phyloP scores from a whole-genome alignment of 2,797 vertebrate species.

The Gymnodraco acuticeps region DNA sequence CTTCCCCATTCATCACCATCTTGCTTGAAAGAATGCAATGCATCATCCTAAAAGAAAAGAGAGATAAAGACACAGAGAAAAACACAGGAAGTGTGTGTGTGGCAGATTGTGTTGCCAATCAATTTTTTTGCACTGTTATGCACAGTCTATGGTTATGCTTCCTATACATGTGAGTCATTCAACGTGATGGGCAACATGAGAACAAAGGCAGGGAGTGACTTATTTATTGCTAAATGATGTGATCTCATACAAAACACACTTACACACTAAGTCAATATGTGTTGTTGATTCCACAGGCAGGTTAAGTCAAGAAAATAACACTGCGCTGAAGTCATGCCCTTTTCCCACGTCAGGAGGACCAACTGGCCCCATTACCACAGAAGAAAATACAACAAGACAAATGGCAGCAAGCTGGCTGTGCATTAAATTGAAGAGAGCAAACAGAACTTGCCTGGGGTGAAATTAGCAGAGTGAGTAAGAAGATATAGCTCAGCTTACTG shows the following conservation, averaged over 20 bases:
- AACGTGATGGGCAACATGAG: constrained; percentile 25
- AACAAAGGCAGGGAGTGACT: constrained; percentile 24
- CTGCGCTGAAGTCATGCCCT: constrained; percentile 66
- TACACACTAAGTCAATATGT: constrained; percentile 42
- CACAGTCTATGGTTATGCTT: background rate
- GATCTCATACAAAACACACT: constrained; percentile 59
- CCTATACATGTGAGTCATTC: constrained; percentile 32
- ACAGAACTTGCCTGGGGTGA: constrained; percentile 56
- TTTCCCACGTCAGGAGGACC: constrained; percentile 47
- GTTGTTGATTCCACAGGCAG: constrained; percentile 64
- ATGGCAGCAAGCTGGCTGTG: constrained; percentile 65
- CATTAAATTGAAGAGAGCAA: constrained; percentile 60
- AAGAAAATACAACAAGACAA: constrained; percentile 75
- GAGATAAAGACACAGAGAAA: background rate
- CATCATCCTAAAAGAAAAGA: constrained; percentile 40
- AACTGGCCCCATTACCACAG: constrained; percentile 45
- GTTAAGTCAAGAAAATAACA: constrained; percentile 62
- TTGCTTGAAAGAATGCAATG: constrained; percentile 25
- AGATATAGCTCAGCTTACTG: constrained; percentile 58
- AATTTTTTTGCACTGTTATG: constrained; percentile 32
- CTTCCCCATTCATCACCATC: constrained; percentile 31
- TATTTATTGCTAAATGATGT: constrained; percentile 61
- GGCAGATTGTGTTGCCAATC: constrained; percentile 45
- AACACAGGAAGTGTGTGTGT: constrained; percentile 22
- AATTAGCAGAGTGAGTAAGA: constrained; percentile 67